phyloP scores from a whole-genome alignment of 2,797 vertebrate species.

The Semaprochilodus insignis region DNA sequence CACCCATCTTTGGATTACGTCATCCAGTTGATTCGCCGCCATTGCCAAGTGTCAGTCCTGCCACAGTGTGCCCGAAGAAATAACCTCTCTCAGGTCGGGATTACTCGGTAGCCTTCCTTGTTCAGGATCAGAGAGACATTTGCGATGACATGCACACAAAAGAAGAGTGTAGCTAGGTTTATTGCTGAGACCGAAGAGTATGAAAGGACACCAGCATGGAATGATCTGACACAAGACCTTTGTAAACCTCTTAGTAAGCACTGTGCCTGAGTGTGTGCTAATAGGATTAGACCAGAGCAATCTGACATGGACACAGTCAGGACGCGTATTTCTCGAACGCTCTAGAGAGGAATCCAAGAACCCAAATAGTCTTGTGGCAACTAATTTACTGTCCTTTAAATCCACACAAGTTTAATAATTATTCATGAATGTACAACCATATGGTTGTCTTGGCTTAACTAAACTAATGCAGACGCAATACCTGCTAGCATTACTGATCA shows the following conservation, averaged over 20 bases:
- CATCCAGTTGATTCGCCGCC: slow-evolving; percentile 84
- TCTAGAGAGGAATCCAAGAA: slow-evolving; percentile 27
- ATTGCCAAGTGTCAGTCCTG: slow-evolving; percentile 66
- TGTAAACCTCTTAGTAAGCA: slow-evolving; percentile 79
- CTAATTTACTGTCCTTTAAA: slow-evolving; percentile 13
- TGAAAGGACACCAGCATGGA: slow-evolving; percentile 48
- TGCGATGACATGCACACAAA: slow-evolving; percentile 38
- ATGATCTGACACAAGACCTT: slow-evolving; percentile 52
- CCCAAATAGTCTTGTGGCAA: neutral
- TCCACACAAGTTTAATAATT: neutral
- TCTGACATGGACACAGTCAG: slow-evolving; percentile 55
- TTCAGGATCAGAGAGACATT: slow-evolving; percentile 42
- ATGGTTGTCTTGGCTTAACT: slow-evolving; percentile 13
- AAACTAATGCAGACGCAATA: slow-evolving; percentile 16
- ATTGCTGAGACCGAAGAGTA: slow-evolving; percentile 45
- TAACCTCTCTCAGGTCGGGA: slow-evolving; percentile 42
- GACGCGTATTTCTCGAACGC: slow-evolving; percentile 65
- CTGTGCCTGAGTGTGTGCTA: slow-evolving; percentile 71
- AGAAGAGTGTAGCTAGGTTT: slow-evolving; percentile 39
- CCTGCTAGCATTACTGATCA: slow-evolving; percentile 3
- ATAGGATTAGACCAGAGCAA: slow-evolving; percentile 80
- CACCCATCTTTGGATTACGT: slow-evolving; percentile 90
- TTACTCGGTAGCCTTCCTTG: slow-evolving; percentile 27
- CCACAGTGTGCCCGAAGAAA: slow-evolving; percentile 16
- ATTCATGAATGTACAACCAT: neutral